These are phyloP conservation scores for Onychostoma macrolepis DNA, from an alignment of 2,113 vertebrate genomes.

Conservation along the genomic window DNA sequence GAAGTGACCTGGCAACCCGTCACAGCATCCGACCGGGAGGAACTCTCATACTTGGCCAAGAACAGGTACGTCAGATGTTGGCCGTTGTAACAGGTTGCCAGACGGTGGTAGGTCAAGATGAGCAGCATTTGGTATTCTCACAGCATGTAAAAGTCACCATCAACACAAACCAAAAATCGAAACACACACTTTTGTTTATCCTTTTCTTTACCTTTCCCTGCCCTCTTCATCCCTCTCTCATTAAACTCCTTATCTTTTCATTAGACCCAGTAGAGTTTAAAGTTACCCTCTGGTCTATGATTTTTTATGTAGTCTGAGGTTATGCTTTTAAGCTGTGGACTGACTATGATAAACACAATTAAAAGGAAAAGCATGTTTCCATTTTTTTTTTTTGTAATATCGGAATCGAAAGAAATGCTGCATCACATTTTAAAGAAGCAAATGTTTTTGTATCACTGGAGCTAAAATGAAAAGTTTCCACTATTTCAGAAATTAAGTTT, in stretches of 20 bases:
- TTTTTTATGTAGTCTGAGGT: neutral
- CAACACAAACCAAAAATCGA: neutral
- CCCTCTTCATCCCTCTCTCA: neutral
- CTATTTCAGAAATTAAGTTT: neutral
- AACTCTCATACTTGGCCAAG: slow-evolving; percentile 90
- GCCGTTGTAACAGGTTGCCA: neutral
- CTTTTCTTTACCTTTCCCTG: neutral
- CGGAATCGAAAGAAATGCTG: neutral
- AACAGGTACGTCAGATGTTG: slow-evolving; percentile 82
- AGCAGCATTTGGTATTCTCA: slow-evolving; percentile 22
- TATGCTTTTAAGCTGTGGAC: neutral
- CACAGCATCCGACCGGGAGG: slow-evolving; percentile 92
- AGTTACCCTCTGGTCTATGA: neutral
- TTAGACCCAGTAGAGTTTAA: neutral
- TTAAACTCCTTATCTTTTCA: neutral
- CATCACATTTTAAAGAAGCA: neutral
- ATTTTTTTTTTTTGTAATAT: neutral
- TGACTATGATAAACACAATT: neutral
- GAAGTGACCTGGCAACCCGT: slow-evolving; percentile 87
- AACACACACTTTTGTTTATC: neutral
- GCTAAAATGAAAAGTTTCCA: neutral
- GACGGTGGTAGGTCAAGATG: neutral
- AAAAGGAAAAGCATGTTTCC: neutral
- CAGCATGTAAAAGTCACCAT: neutral
- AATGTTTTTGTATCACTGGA: neutral